Evolutionary conservation across 1,140 invertebrate species (phyloP).

Genomic region (Cyphomyrmex costatus): DNA sequence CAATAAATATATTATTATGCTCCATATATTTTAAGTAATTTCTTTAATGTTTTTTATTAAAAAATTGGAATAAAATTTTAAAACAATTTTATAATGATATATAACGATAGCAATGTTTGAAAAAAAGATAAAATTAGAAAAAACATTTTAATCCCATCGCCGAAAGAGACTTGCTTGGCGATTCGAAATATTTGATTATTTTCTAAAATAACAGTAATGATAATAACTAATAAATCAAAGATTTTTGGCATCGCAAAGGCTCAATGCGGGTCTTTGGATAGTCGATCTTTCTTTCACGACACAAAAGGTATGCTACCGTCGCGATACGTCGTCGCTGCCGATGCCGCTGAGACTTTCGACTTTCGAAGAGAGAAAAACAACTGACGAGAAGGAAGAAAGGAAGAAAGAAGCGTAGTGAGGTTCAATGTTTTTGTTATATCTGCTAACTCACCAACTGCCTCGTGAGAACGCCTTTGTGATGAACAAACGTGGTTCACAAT

Average conservation of each 20-base stretch:
- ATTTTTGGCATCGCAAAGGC: constrained; percentile 6
- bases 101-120: neutral
- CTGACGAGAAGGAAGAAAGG: constrained; percentile 61
- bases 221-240: constrained; percentile 26
- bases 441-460: constrained; percentile 82
- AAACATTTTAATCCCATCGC: neutral
- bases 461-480: constrained; percentile 82
- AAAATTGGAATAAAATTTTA: neutral
- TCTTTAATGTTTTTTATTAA: no score
- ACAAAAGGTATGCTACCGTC: constrained; percentile 48
- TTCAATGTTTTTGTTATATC: constrained; percentile 83
- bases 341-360: constrained; percentile 22
- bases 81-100: neutral
- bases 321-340: neutral
- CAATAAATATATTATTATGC: no score
- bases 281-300: neutral
- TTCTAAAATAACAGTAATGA: constrained; percentile 17
- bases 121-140: neutral
- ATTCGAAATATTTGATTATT: neutral
- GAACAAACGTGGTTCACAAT: constrained; percentile 81
- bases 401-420: constrained; percentile 61
- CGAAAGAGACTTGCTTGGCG: neutral
- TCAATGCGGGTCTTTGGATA: neutral
- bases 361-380: constrained; percentile 54
- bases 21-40: neutral